Conservation (phyloP, 2,113 vertebrate species). For the Gobius niger region DNA sequence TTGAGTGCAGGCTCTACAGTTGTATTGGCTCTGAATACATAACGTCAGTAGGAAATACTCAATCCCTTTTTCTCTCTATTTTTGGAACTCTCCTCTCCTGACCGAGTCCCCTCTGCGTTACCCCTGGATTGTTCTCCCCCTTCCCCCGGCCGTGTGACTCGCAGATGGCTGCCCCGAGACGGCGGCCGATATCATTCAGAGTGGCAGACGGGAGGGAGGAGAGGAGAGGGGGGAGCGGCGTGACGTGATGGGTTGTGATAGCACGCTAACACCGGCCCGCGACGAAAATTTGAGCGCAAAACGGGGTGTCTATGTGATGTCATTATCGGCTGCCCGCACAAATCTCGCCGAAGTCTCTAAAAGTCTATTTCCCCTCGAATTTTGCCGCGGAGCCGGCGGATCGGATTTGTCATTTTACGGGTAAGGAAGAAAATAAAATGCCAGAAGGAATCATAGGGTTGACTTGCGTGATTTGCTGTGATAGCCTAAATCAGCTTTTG, state of each 20-base stretch:
- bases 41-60: not conserved
- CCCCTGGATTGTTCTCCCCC: not conserved
- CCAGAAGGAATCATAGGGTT: conserved; percentile 23
- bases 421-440: conserved; percentile 7
- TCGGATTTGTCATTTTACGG: conserved; percentile 18
- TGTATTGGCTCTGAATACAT: too few species aligned
- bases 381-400: conserved; percentile 3
- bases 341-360: not conserved
- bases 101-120: not conserved
- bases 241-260: conserved; percentile 16
- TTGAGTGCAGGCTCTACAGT: too few species aligned
- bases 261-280: not conserved
- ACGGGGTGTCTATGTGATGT: conserved; percentile 14
- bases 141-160: not conserved
- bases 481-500: conserved; percentile 26
- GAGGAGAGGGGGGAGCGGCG: not conserved
- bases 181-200: not conserved
- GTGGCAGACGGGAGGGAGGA: not conserved
- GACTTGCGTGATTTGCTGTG: conserved; percentile 25
- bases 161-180: not conserved
- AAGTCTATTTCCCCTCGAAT: not conserved
- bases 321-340: conserved; percentile 14
- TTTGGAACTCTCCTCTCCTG: not conserved
- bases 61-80: not conserved
- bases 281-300: not conserved